Conservation (phyloP, 2,888 invertebrate species). For the Synanthedon formicaeformis region DNA sequence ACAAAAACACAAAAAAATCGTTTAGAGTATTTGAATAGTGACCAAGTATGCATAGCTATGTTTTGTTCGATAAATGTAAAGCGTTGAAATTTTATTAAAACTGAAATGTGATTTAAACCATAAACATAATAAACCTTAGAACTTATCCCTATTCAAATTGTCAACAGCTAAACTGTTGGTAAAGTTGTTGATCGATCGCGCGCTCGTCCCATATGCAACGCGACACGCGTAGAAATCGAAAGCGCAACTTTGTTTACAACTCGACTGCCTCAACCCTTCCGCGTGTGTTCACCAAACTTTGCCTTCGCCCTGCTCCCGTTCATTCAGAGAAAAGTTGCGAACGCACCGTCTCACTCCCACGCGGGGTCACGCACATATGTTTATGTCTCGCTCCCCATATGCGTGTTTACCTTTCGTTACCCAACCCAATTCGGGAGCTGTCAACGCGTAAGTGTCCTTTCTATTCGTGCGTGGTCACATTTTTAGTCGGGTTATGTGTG, state of each 20-base stretch:
- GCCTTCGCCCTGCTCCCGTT: conserved; percentile 29
- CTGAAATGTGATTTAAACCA: too few species aligned
- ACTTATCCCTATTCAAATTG: too few species aligned
- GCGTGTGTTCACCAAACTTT: conserved; percentile 49
- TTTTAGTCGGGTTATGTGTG: conserved; percentile 30
- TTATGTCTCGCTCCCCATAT: conserved; percentile 40
- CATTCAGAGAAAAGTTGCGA: conserved; percentile 46
- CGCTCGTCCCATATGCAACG: conserved; percentile 49
- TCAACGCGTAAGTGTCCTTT: conserved; percentile 8
- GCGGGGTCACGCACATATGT: conserved; percentile 49
- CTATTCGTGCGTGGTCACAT: conserved; percentile 5
- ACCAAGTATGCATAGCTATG: too few species aligned
- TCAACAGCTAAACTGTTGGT: conserved; percentile 2
- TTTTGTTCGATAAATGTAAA: too few species aligned
- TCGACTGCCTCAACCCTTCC: conserved; percentile 51
- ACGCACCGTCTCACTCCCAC: conserved; percentile 42
- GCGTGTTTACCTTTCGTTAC: conserved; percentile 30
- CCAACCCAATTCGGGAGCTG: conserved; percentile 17
- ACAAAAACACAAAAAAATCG: too few species aligned
- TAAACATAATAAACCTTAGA: too few species aligned
- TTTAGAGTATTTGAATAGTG: too few species aligned
- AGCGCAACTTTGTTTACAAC: conserved; percentile 51
- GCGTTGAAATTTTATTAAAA: too few species aligned
- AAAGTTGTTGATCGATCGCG: conserved; percentile 47
- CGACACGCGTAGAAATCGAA: conserved; percentile 60